A percentile compares a stretch with the other conserved stretches of the same genome.
These are phyloP conservation scores for Vultur gryphus DNA, from an alignment of 2,797 vertebrate species.

Conservation along the genomic window DNA sequence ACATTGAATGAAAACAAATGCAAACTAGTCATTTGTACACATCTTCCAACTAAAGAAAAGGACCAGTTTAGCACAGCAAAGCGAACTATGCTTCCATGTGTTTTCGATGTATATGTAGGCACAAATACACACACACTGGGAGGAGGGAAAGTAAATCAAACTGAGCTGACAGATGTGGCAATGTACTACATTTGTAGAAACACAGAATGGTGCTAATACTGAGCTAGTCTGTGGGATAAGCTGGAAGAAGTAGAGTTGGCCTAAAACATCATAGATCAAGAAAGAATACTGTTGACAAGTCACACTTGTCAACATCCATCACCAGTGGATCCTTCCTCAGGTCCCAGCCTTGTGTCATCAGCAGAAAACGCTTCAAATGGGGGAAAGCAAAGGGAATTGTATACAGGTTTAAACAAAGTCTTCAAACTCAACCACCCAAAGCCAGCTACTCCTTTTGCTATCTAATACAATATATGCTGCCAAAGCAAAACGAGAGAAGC, in stretches of 20 bases:
- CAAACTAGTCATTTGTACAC: neutral
- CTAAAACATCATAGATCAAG: neutral
- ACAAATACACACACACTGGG: neutral
- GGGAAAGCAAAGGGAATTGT: neutral
- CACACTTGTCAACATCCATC: neutral
- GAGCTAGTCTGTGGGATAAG: neutral
- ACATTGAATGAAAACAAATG: neutral
- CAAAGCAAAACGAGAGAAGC: neutral
- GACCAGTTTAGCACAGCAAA: neutral
- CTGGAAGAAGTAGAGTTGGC: neutral
- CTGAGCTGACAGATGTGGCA: neutral
- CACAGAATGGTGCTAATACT: neutral
- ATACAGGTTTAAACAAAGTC: neutral
- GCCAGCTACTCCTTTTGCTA: neutral
- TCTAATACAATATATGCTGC: neutral
- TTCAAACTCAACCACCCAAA: neutral
- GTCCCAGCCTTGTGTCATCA: neutral
- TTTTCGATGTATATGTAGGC: neutral
- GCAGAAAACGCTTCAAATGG: neutral
- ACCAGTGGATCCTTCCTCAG: neutral
- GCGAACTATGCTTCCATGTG: neutral
- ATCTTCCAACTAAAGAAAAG: neutral
- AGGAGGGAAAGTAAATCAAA: neutral
- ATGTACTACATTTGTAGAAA: neutral
- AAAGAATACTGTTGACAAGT: neutral